A percentile compares a stretch with the other conserved stretches of the same genome.
Conservation (phyloP, 2,797 vertebrate species). For the Hephaestus fuliginosus region DNA sequence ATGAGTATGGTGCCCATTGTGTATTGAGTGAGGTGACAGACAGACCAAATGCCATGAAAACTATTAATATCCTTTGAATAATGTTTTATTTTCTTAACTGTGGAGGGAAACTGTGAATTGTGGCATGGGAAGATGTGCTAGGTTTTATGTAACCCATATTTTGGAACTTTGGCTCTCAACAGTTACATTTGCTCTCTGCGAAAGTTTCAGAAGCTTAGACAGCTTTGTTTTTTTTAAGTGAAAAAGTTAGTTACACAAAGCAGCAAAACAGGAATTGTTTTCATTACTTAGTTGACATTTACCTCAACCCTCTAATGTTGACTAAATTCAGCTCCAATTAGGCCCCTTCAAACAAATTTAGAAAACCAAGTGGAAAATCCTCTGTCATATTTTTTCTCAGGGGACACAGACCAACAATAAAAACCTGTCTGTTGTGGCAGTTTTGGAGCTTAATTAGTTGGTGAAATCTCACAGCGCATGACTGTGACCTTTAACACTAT, state of each 20-base stretch:
- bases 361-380: constrained; percentile 26
- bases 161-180: neutral
- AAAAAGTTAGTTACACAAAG: constrained; percentile 4
- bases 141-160: constrained; percentile 17
- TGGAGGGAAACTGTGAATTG: neutral
- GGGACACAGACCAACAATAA: constrained; percentile 18
- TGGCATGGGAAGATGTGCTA: neutral
- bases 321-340: constrained; percentile 26
- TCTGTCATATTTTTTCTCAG: constrained; percentile 14
- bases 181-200: constrained; percentile 1
- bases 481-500: constrained; percentile 60
- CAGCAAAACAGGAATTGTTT: constrained; percentile 2
- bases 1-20: neutral
- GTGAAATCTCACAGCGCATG: constrained; percentile 45
- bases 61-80: neutral
- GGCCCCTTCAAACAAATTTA: constrained; percentile 35
- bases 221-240: neutral
- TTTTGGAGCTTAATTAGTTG: constrained; percentile 60
- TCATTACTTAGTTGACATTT: constrained; percentile 29
- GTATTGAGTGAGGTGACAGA: neutral
- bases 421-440: constrained; percentile 37
- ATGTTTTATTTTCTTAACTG: neutral
- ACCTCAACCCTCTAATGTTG: constrained; percentile 25
- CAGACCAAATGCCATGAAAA: neutral
- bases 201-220: constrained; percentile 23